Conservation (phyloP, 2,113 vertebrate genomes). For the Leptobrachium leishanense region DNA sequence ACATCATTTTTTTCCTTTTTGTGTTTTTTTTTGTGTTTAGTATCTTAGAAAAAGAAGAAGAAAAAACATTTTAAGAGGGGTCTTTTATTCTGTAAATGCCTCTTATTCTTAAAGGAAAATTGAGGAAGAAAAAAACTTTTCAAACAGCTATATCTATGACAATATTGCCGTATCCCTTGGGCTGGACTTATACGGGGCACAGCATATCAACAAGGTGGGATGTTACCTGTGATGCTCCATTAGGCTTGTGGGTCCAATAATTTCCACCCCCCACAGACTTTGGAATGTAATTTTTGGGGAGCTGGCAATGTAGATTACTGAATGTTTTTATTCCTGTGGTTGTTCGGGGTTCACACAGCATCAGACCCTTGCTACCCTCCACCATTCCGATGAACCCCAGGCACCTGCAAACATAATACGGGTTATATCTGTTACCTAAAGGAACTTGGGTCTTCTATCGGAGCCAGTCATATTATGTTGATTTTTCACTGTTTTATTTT, state of each 20-base stretch:
- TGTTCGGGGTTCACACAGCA: conserved; percentile 21
- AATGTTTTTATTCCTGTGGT: conserved; percentile 35
- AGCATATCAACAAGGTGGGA: conserved; percentile 18
- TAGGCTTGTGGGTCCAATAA: conserved; percentile 11
- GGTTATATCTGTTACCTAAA: conserved; percentile 30
- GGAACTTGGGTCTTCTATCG: background rate
- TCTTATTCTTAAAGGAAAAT: conserved; percentile 56
- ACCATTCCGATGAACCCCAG: conserved; percentile 27
- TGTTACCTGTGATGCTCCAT: background rate
- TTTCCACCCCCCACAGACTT: conserved; percentile 18
- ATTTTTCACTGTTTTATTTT: background rate
- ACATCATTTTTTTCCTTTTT: conserved; percentile 34
- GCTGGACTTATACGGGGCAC: conserved; percentile 29
- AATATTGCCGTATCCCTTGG: conserved; percentile 16
- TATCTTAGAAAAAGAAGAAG: background rate
- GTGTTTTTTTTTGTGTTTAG: conserved; percentile 27
- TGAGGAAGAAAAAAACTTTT: conserved; percentile 13
- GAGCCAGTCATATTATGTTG: background rate
- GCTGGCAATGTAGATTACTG: conserved; percentile 25
- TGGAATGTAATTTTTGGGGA: conserved; percentile 32
- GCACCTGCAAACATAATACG: conserved; percentile 25
- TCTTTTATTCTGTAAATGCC: conserved; percentile 57
- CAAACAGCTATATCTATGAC: conserved; percentile 20
- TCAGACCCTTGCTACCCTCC: conserved; percentile 22
- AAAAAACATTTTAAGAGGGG: conserved; percentile 19